Evolutionary conservation across 2,888 invertebrate species (phyloP).

Genomic region (Mythimna impura): DNA sequence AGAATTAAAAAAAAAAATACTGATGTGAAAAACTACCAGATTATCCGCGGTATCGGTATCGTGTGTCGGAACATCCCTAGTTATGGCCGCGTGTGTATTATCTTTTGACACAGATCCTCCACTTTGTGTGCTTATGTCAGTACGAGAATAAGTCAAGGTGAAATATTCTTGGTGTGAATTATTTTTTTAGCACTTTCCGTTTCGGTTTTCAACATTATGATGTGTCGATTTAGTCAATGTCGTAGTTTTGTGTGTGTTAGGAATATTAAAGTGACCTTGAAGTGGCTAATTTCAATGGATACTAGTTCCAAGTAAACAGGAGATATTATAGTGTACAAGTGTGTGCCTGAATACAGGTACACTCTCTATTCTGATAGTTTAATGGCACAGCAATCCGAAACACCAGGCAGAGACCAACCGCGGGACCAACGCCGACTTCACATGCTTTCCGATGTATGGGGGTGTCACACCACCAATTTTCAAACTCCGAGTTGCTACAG

Average conservation of each 20-base stretch:
- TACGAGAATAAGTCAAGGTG: conserved; percentile 54
- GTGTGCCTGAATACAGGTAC: no score
- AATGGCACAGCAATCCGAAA: no score
- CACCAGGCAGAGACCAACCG: no score
- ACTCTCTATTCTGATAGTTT: no score
- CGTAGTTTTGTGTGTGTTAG: conserved; percentile 4
- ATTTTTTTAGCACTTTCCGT: conserved; percentile 20
- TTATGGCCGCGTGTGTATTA: conserved; percentile 50
- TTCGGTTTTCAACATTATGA: conserved; percentile 17
- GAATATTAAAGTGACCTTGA: conserved; percentile 16
- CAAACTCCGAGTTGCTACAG: no score
- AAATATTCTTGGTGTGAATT: conserved; percentile 25
- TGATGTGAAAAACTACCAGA: conserved; percentile 5
- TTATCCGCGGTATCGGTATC: conserved; percentile 20
- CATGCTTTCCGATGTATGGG: no score
- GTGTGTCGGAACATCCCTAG: conserved; percentile 45
- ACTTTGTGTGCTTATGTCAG: conserved; percentile 55
- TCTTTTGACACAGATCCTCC: conserved; percentile 52
- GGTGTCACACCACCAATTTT: no score
- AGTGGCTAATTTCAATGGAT: no score
- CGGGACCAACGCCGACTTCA: no score
- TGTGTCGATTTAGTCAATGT: conserved; percentile 23
- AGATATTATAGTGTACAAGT: no score
- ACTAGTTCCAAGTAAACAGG: no score
- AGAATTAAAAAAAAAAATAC: not conserved